Base-by-base conservation (phyloP, 1,140 invertebrate species). In the Psilanteris sp. region DNA sequence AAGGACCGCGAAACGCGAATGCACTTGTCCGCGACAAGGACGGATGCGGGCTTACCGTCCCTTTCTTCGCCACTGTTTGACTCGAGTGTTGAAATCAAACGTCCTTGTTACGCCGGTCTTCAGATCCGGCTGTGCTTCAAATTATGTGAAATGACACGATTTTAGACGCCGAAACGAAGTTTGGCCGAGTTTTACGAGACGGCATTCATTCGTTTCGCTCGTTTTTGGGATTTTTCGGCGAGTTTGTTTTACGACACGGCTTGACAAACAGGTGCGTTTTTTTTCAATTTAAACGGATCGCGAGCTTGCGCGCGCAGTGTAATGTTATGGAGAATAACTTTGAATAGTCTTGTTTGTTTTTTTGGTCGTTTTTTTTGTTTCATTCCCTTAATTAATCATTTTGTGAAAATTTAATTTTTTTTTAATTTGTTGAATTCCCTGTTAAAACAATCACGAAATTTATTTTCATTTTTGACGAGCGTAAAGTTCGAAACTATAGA, bases 61-160 rank as follows among this genome's bases (percentile, higher is more conserved):
- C 54, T 57, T 57, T 57, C 54, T 44, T 57, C 39, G 10, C 14
- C 34, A 29, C 15, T 31, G 37, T 6, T 3, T 34, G 14, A 14
- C 6, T 27, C 24, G 13, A 18, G 13, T 46, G 55, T 61, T 37
- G 55, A 61, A 61, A 61, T 61, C 55, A 46, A 61, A 61, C 55
- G 55, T 36, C 55, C 55, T 61, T 61, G 55, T 46, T 37, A 32
- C 29, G 41, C 43, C 34, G 39, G 29, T 61, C 55, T 46, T 61
- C 55, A 37, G 55, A 61, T 61, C 55, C 55, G 55, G 55, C 41
- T 59, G 15, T 59, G 16, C n/a, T 15, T 59, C 29, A 57, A 43
- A 34, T 59, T 59, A 44, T 24, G 27, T 43, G 39, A 57, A 57
- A 43, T 34, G 27, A 57, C 54, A 57, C 37, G 27, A 32, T 59